Evolutionary conservation across 2,888 invertebrate genomes (phyloP), one percentile per base, ranked within the genome.

Genomic region (Drosophila cracens): DNA sequence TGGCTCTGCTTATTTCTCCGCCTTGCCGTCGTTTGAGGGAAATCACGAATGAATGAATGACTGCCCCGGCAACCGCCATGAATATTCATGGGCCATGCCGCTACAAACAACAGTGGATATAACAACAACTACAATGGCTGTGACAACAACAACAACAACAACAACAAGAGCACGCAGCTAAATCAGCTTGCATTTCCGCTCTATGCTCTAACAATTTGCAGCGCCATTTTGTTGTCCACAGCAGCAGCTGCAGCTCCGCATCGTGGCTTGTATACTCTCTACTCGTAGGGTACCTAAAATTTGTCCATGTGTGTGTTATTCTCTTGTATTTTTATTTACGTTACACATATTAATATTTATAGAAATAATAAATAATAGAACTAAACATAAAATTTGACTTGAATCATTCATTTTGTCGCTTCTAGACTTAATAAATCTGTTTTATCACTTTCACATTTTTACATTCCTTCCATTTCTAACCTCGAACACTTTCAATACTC

Each of bases 11-110:
- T 43, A 13, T 31, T 31, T 31, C 33, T 40, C 16, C 51, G 29
- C 54, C 36, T 54, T 34, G 65, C 13, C 57, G 71, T 49, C 40
- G 76, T 68, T 79, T 87, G 89, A 89, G 85, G 84, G 80, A 85
- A 85, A 85, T 85, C 85, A 85, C 89, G 89, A 85, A 84, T 85
- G 89, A 89, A 87, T 87, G 85, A 85, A 87, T 89, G 85, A 85
- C 87, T 87, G 89, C 87, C 79, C 79, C 74, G 69, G 87, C 89
- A 83, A 87, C 79, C 71, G 82, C 82, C 76, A 85, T 85, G 85
- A 85, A 85, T 85, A 85, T 85, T 85, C 87, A 85, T 85, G 85
- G 87, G 69, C 73, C 68, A 70, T 75, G 81, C 78, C 83, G 86
- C 86, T 74, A 79, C 69, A 81, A 86, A 81, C 78, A 83, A 76